Conservation (phyloP, 2,113 vertebrate genomes). For the Willisornis vidua region DNA sequence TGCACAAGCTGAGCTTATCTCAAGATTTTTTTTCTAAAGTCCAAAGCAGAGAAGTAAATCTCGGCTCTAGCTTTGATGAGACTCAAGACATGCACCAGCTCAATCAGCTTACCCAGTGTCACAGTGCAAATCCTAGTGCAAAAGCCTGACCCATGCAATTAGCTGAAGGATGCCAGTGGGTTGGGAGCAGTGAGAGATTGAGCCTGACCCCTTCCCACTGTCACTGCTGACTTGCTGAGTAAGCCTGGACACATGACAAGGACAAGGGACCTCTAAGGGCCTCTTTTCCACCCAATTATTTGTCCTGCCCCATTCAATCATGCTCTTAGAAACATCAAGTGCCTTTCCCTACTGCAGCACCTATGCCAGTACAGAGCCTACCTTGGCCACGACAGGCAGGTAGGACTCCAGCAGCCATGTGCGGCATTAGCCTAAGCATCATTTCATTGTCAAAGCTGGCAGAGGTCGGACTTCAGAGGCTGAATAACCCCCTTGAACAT, state of each 20-base stretch:
- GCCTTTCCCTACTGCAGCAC: background rate
- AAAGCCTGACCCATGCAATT: background rate
- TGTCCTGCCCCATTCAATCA: background rate
- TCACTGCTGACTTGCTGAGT: background rate
- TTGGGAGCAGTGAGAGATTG: background rate
- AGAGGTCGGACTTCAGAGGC: background rate
- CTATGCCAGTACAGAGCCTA: background rate
- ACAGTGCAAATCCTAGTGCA: background rate
- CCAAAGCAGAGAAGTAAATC: background rate
- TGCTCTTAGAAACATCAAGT: background rate
- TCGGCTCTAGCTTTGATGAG: background rate
- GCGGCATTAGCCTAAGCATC: background rate
- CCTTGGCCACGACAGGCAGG: background rate
- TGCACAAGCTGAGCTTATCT: background rate
- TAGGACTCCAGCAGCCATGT: background rate
- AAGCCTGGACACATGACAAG: fast-evolving
- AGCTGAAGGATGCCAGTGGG: background rate
- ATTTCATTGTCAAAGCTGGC: background rate
- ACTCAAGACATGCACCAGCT: background rate
- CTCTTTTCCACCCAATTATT: background rate
- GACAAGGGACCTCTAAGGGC: background rate
- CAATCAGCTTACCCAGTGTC: background rate
- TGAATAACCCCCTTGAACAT: background rate
- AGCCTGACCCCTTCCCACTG: background rate
- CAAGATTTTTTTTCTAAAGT: background rate